These are phyloP conservation scores for Alligator mississippiensis DNA, from an alignment of 2,113 vertebrate species.

Conservation along the genomic window DNA sequence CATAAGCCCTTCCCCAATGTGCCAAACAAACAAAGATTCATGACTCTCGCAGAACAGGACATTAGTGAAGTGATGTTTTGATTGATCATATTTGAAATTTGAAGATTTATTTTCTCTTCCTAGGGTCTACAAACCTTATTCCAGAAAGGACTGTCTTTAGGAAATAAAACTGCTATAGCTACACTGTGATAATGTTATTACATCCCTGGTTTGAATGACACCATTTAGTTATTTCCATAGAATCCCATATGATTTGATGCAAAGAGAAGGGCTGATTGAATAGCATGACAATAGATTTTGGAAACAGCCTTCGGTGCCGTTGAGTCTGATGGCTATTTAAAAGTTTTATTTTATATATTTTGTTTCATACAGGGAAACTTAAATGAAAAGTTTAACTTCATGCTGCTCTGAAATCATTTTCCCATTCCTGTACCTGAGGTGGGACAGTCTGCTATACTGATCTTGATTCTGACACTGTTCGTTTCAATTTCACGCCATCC, in stretches of 20 bases:
- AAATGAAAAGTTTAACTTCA: conserved; percentile 3
- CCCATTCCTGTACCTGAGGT: not conserved
- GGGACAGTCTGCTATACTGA: not conserved
- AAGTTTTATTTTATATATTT: not conserved
- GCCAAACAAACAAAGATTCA: not conserved
- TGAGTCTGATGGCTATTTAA: not conserved
- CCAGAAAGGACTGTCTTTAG: not conserved
- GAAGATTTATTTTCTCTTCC: not conserved
- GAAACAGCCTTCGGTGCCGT: not conserved
- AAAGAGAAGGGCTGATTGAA: not conserved
- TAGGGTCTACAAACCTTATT: not conserved
- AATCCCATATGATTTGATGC: not conserved
- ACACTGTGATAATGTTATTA: not conserved
- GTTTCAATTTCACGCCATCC: not conserved
- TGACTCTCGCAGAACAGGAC: not conserved
- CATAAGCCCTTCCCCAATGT: not conserved
- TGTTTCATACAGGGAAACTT: not conserved
- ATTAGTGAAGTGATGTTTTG: not conserved
- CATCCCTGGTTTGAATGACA: not conserved
- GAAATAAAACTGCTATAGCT: not conserved
- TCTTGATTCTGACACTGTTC: not conserved
- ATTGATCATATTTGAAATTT: not conserved
- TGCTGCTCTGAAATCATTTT: not conserved
- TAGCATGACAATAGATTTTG: not conserved
- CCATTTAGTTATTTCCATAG: not conserved